Percentiles rank a stretch among this genome's conserved stretches.
Conservation (phyloP, 2,888 invertebrate genomes). For the Cartodere bifasciata region DNA sequence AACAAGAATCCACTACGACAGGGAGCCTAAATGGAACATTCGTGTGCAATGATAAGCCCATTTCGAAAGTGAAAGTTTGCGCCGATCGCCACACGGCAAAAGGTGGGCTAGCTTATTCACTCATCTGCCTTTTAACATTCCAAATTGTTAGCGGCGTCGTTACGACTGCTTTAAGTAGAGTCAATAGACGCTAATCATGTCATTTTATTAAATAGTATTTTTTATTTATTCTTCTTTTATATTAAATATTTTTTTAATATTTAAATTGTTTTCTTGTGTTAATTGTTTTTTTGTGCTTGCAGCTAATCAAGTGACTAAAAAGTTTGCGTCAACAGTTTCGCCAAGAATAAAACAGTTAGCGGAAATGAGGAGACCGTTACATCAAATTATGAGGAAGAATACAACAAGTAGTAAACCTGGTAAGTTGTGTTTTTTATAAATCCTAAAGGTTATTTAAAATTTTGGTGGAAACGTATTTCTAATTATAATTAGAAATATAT, state of each 20-base stretch:
- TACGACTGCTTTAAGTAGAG: too few relatives aligned
- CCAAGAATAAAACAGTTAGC: too few relatives aligned
- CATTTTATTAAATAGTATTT: slow-evolving; percentile 1
- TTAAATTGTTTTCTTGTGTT: slow-evolving; percentile 1
- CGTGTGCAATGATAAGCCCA: slow-evolving; percentile 14
- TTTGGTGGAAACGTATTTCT: too few relatives aligned
- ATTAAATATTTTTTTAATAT: not conserved
- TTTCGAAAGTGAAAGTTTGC: slow-evolving; percentile 15
- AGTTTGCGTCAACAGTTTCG: too few relatives aligned
- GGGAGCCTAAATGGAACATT: slow-evolving; percentile 21
- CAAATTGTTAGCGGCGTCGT: slow-evolving; percentile 21
- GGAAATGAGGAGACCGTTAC: too few relatives aligned
- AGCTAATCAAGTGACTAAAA: too few relatives aligned
- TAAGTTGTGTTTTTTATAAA: too few relatives aligned
- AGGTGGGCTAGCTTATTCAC: slow-evolving; percentile 28
- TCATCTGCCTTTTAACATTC: slow-evolving; percentile 20
- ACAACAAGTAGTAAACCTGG: too few relatives aligned
- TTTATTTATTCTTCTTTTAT: not conserved
- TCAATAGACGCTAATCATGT: not conserved
- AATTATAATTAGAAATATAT: too few relatives aligned
- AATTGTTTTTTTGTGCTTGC: too few relatives aligned
- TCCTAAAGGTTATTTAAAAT: too few relatives aligned
- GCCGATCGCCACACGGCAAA: slow-evolving; percentile 23
- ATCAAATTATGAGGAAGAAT: too few relatives aligned
- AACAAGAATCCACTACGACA: slow-evolving; percentile 15